phyloP scores from a whole-genome alignment of 2,797 vertebrate species.

The Poecilia wingei region DNA sequence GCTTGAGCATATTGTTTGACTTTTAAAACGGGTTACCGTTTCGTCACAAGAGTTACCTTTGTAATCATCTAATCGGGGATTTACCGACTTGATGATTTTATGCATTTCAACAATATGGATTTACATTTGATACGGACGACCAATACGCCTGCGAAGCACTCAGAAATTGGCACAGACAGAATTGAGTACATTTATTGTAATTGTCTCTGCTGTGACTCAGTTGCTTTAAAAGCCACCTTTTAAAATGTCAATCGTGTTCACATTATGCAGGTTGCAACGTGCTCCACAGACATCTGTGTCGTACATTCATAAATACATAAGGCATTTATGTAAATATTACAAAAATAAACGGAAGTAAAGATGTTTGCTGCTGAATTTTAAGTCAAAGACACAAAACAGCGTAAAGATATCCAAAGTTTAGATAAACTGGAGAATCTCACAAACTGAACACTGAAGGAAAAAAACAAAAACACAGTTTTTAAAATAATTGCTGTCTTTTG shows the following conservation, averaged over 20 bases:
- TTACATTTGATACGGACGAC: constrained; percentile 7
- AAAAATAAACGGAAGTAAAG: not conserved
- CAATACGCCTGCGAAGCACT: constrained; percentile 9
- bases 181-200: constrained; percentile 8
- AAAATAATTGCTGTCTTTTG: not conserved
- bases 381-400: not conserved
- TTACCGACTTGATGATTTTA: constrained; percentile 18
- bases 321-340: not conserved
- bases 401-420: not conserved
- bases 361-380: not conserved
- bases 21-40: constrained; percentile 1
- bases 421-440: not conserved
- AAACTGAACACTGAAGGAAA: not conserved
- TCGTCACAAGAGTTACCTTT: constrained; percentile 13
- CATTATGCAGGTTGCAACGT: not conserved
- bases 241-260: constrained; percentile 16
- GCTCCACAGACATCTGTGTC: not conserved
- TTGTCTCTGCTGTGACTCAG: constrained; percentile 1
- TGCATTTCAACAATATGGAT: constrained; percentile 18
- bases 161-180: not conserved
- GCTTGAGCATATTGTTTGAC: not conserved
- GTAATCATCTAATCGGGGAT: constrained; percentile 13
- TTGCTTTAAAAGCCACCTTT: constrained; percentile 9
- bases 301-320: not conserved
- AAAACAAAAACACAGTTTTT: not conserved